Base-by-base conservation (phyloP, 2,888 invertebrate species). In the Ectemnius cavifrons region DNA sequence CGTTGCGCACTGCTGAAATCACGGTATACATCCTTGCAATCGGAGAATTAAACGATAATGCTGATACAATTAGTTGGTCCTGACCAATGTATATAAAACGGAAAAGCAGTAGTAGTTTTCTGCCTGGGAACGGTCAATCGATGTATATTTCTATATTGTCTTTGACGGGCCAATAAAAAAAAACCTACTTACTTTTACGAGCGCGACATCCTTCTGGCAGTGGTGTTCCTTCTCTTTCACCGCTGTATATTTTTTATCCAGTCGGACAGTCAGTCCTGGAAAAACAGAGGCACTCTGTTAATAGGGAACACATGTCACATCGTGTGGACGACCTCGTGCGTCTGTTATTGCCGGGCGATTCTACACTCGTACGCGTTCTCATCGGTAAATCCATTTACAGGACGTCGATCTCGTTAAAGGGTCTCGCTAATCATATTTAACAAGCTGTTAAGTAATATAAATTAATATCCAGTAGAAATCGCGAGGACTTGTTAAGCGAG, bases 311-410 rank as follows among this genome's bases (percentile, higher is more conserved):
- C 82, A 82, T 87, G 86, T 86, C 81, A 67, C 73, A 11, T 11
- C 37, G 37, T 37, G 28, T 37, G 28, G 5, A 67, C 64, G 13
- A 76, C 75, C 2, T 71, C 68, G 63, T 77, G 68, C 71, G 80
- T 77, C 83, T 84, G 84, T 87, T 87, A 87, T 87, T 85, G 83
- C 86, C 78, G 83, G 72, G 79, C 85, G 81, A 87, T 87, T 87
- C 87, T 86, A 87, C 87, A 86, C 86, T 87, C 86, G 87, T 87
- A 87, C 83, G 77, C 83, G 77, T 82, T 37, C 83, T 87, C 87
- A 87, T 87, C 86, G 87, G 87, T 83, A 81, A 71, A 67, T 74
- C 74, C 37, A 37, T 37, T 37, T 37, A 37, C 37, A 37, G 8
- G 2, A 37, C 37, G 37, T 11, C 37, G 37, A 37, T 11, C 8